phyloP scores from a whole-genome alignment of 2,888 invertebrate genomes.

The Nomada ruficornis region DNA sequence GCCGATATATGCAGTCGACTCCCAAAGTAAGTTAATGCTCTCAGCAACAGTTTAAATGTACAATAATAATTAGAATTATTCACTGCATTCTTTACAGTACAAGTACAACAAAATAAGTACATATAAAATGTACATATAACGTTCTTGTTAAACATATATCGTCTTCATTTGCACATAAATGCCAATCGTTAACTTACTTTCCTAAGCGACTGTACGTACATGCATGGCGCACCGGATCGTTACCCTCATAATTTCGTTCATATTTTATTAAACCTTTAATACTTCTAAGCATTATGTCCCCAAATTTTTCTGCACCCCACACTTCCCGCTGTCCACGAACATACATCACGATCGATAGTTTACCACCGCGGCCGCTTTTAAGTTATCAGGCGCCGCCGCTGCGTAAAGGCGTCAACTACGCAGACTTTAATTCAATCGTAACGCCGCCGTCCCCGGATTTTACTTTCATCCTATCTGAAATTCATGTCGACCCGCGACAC shows the following conservation, averaged over 20 bases:
- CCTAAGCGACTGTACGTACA: no score
- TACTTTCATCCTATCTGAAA: slow-evolving; percentile 30
- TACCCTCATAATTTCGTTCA: not conserved
- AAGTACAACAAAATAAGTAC: no score
- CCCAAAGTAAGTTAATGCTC: no score
- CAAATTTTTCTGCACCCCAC: not conserved
- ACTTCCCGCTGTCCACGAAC: not conserved
- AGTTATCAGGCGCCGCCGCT: not conserved
- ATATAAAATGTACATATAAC: no score
- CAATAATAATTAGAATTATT: no score
- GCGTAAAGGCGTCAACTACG: not conserved
- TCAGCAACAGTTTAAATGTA: no score
- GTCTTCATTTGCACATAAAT: no score
- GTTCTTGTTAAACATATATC: no score
- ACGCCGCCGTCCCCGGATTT: slow-evolving; percentile 4
- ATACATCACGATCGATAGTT: not conserved
- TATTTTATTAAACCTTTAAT: not conserved
- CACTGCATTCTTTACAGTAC: no score
- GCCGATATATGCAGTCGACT: not conserved
- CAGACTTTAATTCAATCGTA: slow-evolving; percentile 27
- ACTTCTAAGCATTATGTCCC: no score
- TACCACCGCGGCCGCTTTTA: not conserved
- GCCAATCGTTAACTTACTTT: no score
- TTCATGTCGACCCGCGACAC: slow-evolving; percentile 18
- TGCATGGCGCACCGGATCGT: not conserved